A percentile compares a stretch with the other conserved stretches of the same genome.
phyloP scores from a whole-genome alignment of 2,797 vertebrate genomes.

The Ctenosaura bakeri region DNA sequence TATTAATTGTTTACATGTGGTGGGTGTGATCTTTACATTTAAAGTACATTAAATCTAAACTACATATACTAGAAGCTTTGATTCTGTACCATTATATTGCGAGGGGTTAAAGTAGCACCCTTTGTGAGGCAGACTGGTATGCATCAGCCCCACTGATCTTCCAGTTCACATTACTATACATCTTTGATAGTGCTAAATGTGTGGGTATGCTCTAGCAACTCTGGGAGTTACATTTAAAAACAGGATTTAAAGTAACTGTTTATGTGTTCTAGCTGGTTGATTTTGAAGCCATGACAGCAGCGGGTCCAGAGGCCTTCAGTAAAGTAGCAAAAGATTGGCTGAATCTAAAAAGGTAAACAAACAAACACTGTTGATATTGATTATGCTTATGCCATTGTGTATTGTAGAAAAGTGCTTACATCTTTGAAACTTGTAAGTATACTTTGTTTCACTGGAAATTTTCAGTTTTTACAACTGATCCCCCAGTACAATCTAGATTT shows the following conservation, averaged over 20 bases:
- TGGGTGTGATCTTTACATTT: not conserved
- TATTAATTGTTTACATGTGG: not conserved
- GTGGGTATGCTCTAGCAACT: not conserved
- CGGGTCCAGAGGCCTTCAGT: constrained; percentile 92
- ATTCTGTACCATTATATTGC: not conserved
- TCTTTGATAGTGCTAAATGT: constrained; percentile 2
- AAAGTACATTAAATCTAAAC: constrained; percentile 9
- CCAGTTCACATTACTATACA: not conserved
- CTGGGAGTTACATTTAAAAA: constrained; percentile 15
- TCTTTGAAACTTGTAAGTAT: not conserved
- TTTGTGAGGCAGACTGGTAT: not conserved
- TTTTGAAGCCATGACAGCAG: constrained; percentile 97
- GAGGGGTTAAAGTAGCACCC: not conserved
- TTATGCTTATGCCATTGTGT: not conserved
- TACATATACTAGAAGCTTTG: not conserved
- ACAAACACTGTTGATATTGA: not conserved
- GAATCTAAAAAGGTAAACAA: constrained; percentile 91
- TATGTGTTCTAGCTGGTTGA: constrained; percentile 90
- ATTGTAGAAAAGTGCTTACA: not conserved
- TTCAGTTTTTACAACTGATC: not conserved
- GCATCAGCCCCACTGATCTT: not conserved
- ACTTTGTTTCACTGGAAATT: not conserved
- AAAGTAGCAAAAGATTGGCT: constrained; percentile 94
- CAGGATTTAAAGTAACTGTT: constrained; percentile 12
- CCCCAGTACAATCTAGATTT: not conserved